These are phyloP conservation scores for Zelleria hepariella DNA, from an alignment of 2,888 invertebrate genomes.

Conservation along the genomic window DNA sequence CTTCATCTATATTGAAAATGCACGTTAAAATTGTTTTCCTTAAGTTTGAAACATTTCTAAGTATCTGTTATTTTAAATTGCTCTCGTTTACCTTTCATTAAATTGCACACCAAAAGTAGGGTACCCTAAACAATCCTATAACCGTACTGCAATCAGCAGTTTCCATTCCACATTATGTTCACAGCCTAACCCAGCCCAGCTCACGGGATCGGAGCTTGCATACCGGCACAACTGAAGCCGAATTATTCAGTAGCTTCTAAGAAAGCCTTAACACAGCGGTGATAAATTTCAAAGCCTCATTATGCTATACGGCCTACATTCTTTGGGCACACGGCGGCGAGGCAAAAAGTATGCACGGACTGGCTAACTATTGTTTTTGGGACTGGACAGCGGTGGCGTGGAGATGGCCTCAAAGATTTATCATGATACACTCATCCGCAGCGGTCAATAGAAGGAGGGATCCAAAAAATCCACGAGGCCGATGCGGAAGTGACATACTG, in stretches of 20 bases:
- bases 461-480: no score
- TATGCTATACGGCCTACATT: slow-evolving; percentile 67
- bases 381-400: neutral
- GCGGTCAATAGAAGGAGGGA: no score
- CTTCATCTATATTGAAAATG: no score
- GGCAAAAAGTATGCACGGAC: slow-evolving; percentile 45
- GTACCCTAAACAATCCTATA: no score
- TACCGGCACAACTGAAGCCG: slow-evolving; percentile 29
- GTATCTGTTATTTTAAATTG: no score
- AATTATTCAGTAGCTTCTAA: slow-evolving; percentile 62
- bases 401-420: neutral
- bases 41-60: no score
- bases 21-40: no score
- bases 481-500: no score
- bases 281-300: slow-evolving; percentile 61
- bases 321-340: slow-evolving; percentile 43
- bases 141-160: no score
- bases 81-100: no score
- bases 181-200: slow-evolving; percentile 44
- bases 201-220: slow-evolving; percentile 51
- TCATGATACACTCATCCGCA: no score
- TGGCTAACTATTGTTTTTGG: slow-evolving; percentile 4
- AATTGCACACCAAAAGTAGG: no score
- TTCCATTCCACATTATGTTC: neutral
- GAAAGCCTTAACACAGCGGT: slow-evolving; percentile 34